Base-by-base conservation (phyloP, 1,140 invertebrate species). In the Hypothenemus hampei region DNA sequence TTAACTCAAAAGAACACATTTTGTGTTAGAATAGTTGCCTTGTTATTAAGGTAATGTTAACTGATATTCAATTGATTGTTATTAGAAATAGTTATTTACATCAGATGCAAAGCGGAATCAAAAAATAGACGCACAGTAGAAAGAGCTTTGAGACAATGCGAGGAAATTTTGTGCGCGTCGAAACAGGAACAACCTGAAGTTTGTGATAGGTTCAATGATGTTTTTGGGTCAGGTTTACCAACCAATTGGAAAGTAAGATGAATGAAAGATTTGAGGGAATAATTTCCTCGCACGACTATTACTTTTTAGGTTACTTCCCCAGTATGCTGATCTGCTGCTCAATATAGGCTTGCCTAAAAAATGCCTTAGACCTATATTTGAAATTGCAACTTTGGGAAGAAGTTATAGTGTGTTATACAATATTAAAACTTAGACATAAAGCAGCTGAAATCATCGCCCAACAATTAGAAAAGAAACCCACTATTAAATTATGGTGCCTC, bases 301-400 rank as follows among this genome's bases (percentile, higher is more conserved):
- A n/a, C 8, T 2, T 43, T 52, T 11, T 33, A 52, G 51, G 45
- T 56, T 7, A 56, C 44, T 60, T 78, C n/a, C 83, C 60, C 81
- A 86, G 48, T 73, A 93, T 26, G 93, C 87, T 1, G 81, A 89
- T 59, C 58, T 93, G 16, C 80, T 93, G 63, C 63, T 91, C 0
- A 85, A 83, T 61, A 65, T 97, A 22, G 93, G 93, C 20, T 77
- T 89, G 49, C 78, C 87, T 0, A 93, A n/a, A 93, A 67, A 82
- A 82, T 20, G 93, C 93, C 21, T 74, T 98, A 11, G 90, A 96
- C 60, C 75, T 93, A 23, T 97, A 85, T 71, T 75, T 87, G 16
- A 74, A 81, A 39, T 75, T 96, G 7, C 77, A 90, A 56, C 71
- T 89, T n/a, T 98, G 93, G 94, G 90, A 97, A 62, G 84, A 96